Evolutionary conservation across 2,888 invertebrate species (phyloP), one percentile per base, ranked within the genome.

Genomic region (Anorthoa munda): DNA sequence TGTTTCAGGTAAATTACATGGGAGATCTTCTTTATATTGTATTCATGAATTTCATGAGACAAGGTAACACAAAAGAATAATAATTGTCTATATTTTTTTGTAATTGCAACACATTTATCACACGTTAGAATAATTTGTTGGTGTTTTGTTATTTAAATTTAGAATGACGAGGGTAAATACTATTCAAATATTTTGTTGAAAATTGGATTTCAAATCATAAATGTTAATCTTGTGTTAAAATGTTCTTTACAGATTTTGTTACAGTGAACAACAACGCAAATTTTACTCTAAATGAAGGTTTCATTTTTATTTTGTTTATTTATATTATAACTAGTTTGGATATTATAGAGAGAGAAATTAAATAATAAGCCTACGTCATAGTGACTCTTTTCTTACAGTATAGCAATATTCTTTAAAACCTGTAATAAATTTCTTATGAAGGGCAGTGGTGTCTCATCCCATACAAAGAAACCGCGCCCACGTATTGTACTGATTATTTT

Each of bases 1-100:
- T 86, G 85, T 86, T 86, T 77, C 86, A 86, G 86, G 86, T 86
- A 86, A 86, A 75, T 82, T 83, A 76, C 66, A 75, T 65, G 61
- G 83, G 61, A 56, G 73, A 65, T 73, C 56, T 70, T 63, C 76
- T 84, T 75, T 72, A 82, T 63, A 71, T 67, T 55, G 46, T 80
- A 86, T 85, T 86, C 84, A 84, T 85, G 84, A 85, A 82, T 81
- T 82, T 85, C 84, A 82, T 63, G 79, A 84, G 72, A 76, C 61
- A 65, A 85, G 85, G 86, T 85, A 85, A 86, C 78, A 81, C 60
- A 86, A 79, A 76, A 70, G 74, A 78, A 75, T 79, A 73, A 72
- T 66, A 48, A 72, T 64, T 66, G 0, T 58, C 23, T 68, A 56
- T 72, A 13, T 81, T 77, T 78, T 78, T 78, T 85, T 73, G 51